Conservation (phyloP, 2,113 vertebrate species). For the Psittacus erithacus region DNA sequence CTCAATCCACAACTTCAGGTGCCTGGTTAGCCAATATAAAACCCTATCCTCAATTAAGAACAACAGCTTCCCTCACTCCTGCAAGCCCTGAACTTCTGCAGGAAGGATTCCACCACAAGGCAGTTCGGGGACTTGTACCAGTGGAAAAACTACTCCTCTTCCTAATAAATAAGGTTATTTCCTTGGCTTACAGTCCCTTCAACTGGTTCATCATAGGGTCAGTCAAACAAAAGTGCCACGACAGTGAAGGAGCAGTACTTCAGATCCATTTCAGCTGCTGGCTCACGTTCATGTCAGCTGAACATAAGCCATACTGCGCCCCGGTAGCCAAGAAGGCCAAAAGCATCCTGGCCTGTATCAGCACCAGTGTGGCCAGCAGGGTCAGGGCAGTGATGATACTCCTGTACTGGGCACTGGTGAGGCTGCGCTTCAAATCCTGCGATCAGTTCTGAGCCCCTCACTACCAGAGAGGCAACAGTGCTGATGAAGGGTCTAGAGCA, state of each 20-base stretch:
- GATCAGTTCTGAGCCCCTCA: not conserved
- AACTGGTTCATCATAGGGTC: not conserved
- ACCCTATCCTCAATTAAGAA: not conserved
- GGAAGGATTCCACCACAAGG: rapidly evolving
- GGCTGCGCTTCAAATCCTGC: not conserved
- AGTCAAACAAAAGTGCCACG: not conserved
- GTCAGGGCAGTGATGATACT: not conserved
- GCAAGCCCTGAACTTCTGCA: not conserved
- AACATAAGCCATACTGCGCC: not conserved
- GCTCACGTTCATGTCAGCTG: not conserved
- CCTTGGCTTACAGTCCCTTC: not conserved
- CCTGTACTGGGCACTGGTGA: not conserved
- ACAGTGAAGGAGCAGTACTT: not conserved
- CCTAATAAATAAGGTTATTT: not conserved
- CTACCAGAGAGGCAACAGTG: not conserved
- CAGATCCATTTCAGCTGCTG: not conserved
- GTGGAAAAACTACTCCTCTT: not conserved
- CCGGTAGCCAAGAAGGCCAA: not conserved
- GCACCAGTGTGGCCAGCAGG: not conserved
- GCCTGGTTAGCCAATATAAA: not conserved
- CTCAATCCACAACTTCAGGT: not conserved
- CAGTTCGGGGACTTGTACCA: not conserved
- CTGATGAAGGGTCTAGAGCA: not conserved
- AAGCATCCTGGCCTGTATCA: not conserved
- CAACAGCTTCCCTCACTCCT: not conserved